phyloP scores from a whole-genome alignment of 2,797 vertebrate species.

The Hoplostethus mediterraneus region DNA sequence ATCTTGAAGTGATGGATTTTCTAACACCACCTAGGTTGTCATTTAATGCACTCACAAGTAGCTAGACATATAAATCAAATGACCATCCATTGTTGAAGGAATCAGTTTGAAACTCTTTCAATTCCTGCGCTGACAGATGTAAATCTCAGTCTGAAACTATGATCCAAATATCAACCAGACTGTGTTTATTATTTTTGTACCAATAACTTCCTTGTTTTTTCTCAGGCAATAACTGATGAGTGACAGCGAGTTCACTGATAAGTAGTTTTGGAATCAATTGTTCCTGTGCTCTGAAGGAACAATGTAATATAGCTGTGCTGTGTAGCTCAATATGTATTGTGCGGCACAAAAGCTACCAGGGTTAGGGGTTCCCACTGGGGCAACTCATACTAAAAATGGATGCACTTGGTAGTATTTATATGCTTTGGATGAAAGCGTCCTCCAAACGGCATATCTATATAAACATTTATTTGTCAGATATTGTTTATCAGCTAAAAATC shows the following conservation, averaged over 20 bases:
- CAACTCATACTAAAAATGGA: neutral
- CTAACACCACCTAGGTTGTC: no score
- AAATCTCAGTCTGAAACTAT: conserved; percentile 8
- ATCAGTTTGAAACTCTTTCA: conserved; percentile 7
- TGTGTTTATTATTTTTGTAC: conserved; percentile 27
- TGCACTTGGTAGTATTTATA: neutral
- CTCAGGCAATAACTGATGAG: conserved; percentile 33
- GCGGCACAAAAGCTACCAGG: neutral
- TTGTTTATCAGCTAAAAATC: neutral
- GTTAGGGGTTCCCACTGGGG: neutral
- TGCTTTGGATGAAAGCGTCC: neutral
- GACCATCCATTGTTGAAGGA: neutral
- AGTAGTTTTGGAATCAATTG: conserved; percentile 30
- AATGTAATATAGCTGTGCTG: neutral
- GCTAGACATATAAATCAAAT: neutral
- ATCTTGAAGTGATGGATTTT: no score
- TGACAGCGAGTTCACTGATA: conserved; percentile 41
- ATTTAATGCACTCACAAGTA: no score
- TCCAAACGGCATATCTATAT: neutral
- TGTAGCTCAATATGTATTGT: neutral
- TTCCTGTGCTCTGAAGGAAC: conserved; percentile 31
- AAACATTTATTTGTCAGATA: neutral
- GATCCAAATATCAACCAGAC: conserved; percentile 35
- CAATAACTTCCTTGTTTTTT: conserved; percentile 6
- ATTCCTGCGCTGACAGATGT: neutral